phyloP scores from a whole-genome alignment of 2,797 vertebrate species.

The Anomalospiza imberbis region DNA sequence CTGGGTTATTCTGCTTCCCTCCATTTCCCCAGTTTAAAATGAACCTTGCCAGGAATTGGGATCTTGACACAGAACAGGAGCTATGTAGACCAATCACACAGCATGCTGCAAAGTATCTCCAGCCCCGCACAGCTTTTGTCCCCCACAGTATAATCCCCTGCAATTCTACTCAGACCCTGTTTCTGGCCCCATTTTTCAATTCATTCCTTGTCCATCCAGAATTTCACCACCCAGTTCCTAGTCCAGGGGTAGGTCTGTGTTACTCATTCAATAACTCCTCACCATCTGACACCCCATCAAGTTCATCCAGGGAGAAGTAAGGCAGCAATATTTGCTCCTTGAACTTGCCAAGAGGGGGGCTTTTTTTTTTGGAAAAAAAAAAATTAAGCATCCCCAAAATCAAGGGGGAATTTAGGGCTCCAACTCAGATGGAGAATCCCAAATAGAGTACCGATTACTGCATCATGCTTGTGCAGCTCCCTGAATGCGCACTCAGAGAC shows the following conservation, averaged over 20 bases:
- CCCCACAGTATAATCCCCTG: neutral
- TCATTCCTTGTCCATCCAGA: neutral
- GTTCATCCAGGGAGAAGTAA: neutral
- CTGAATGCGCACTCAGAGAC: fast-evolving
- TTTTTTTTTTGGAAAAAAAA: neutral
- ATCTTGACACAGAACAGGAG: neutral
- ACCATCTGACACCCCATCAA: neutral
- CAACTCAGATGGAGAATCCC: neutral
- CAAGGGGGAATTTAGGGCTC: neutral
- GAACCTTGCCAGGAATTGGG: neutral
- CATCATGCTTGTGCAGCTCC: fast-evolving
- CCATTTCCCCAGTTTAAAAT: neutral
- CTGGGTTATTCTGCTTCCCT: neutral
- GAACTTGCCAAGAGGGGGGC: neutral
- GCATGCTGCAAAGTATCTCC: neutral
- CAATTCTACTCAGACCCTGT: neutral
- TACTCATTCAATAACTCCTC: neutral
- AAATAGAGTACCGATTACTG: fast-evolving
- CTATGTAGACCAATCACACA: neutral
- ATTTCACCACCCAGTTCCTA: neutral
- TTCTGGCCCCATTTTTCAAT: neutral
- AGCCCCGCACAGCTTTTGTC: neutral
- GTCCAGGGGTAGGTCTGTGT: neutral
- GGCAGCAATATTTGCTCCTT: neutral
- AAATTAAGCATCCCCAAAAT: neutral